These are phyloP conservation scores for Strix uralensis DNA, from an alignment of 2,113 vertebrate genomes.

Conservation along the genomic window DNA sequence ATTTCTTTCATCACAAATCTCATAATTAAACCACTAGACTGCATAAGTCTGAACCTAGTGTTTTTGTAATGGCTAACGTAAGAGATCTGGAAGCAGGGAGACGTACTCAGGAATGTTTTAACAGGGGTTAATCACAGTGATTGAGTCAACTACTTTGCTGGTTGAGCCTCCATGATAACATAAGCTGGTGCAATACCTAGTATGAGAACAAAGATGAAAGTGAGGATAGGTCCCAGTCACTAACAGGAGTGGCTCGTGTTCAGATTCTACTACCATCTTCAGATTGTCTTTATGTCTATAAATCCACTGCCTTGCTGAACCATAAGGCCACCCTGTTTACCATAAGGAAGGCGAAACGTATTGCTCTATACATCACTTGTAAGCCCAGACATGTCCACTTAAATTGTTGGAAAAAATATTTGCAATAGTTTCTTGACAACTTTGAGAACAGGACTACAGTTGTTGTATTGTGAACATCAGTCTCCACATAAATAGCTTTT, in stretches of 20 bases:
- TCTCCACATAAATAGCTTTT: background rate
- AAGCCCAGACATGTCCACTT: background rate
- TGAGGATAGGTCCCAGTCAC: background rate
- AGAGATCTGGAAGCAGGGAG: background rate
- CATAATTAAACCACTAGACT: background rate
- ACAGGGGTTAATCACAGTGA: background rate
- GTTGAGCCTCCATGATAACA: fast-evolving
- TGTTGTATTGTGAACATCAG: background rate
- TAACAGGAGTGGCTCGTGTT: background rate
- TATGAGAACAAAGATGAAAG: background rate
- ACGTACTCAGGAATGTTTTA: background rate
- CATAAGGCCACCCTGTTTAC: background rate
- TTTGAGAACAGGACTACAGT: background rate
- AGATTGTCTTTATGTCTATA: background rate
- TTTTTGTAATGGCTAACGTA: background rate
- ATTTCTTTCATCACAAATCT: background rate
- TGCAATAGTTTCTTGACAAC: background rate
- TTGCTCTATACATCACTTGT: background rate
- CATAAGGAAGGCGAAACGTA: background rate
- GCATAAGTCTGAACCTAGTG: background rate
- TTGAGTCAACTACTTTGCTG: background rate
- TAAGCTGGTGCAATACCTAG: background rate
- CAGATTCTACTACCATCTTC: background rate
- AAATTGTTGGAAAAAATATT: background rate
- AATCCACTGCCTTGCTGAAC: background rate